phyloP scores from a whole-genome alignment of 2,888 invertebrate species.

The Xanthorhoe designata region DNA sequence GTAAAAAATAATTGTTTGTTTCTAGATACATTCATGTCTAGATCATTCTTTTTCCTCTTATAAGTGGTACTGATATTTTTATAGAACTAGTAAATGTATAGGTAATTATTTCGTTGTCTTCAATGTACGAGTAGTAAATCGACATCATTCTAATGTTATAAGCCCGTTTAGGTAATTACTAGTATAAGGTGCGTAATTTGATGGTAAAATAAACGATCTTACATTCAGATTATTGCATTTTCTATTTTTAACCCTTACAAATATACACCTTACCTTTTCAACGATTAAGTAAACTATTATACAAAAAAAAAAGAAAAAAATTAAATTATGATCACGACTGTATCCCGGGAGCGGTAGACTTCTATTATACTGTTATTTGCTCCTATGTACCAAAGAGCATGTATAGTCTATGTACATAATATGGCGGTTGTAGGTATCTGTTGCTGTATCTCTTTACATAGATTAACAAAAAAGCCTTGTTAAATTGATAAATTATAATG shows the following conservation, averaged over 20 bases:
- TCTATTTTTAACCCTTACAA: background rate
- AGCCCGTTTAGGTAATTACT: slow-evolving; percentile 76
- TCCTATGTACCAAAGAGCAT: no score
- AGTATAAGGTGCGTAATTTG: slow-evolving; percentile 76
- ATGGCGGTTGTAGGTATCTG: no score
- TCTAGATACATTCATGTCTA: background rate
- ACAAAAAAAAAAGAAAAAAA: no score
- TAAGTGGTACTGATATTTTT: slow-evolving; percentile 60
- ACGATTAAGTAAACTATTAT: no score
- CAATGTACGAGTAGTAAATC: slow-evolving; percentile 57
- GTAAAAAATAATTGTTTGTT: background rate
- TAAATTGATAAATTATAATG: no score
- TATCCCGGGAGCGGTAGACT: no score
- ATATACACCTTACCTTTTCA: no score
- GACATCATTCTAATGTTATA: slow-evolving; percentile 65
- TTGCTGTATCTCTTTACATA: no score
- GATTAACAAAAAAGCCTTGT: no score
- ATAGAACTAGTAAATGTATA: slow-evolving; percentile 48
- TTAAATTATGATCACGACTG: no score
- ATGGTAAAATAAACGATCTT: slow-evolving; percentile 79
- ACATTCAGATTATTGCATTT: slow-evolving; percentile 48
- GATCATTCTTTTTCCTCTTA: background rate
- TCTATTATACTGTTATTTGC: no score
- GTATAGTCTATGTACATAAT: no score
- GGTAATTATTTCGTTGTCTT: slow-evolving; percentile 48